Percentiles rank a stretch among this genome's conserved stretches.
These are phyloP conservation scores for Erinaceus europaeus DNA, from an alignment of 2,113 vertebrate genomes.

Conservation along the genomic window DNA sequence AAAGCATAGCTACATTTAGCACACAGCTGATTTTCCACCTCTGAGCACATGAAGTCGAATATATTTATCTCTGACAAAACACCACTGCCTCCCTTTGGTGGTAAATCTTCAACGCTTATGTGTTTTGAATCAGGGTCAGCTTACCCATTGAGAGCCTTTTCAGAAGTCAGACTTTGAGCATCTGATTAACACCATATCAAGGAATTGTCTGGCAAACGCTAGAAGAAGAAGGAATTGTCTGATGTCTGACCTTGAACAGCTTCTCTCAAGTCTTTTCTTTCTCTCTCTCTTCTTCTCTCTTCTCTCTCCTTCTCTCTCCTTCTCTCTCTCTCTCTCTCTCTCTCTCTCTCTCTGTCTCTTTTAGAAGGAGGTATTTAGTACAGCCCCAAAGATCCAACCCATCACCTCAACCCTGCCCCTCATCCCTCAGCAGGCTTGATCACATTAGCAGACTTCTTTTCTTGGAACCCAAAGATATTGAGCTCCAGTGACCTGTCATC, in stretches of 20 bases:
- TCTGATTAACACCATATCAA: neutral
- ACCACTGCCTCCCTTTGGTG: neutral
- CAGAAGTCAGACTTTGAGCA: neutral
- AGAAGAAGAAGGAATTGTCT: slow-evolving; percentile 17
- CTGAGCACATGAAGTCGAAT: neutral
- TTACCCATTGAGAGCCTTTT: neutral
- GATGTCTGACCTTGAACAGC: slow-evolving; percentile 63
- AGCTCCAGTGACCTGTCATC: slow-evolving; percentile 62
- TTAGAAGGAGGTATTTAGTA: no score
- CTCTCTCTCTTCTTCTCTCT: neutral
- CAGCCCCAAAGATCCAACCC: no score
- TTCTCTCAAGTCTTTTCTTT: neutral
- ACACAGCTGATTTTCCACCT: neutral
- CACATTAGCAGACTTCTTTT: neutral
- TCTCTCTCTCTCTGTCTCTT: no score
- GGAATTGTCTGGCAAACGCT: neutral
- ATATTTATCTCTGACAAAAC: neutral
- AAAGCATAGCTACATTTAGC: neutral
- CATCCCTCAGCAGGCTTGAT: neutral
- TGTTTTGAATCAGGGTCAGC: slow-evolving; percentile 25
- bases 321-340: neutral
- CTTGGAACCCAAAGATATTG: neutral
- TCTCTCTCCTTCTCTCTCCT: neutral
- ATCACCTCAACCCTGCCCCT: no score
- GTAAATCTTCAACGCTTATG: neutral